Conservation (phyloP, 2,888 invertebrate species). For the Abrostola triplasia region DNA sequence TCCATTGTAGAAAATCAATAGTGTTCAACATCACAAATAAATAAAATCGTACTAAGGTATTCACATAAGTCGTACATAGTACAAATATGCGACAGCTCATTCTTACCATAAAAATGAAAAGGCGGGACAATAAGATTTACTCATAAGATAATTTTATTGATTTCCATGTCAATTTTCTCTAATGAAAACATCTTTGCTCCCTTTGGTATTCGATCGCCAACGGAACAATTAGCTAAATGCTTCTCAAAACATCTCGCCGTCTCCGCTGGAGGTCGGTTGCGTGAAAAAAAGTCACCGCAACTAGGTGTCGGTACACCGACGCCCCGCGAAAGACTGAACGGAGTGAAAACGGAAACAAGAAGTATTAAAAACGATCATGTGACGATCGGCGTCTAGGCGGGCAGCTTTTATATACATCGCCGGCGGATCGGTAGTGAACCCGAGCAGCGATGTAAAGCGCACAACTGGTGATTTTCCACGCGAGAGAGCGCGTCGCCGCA, state of each 20-base stretch:
- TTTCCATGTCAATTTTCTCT: slow-evolving; percentile 77
- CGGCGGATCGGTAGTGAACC: slow-evolving; percentile 50
- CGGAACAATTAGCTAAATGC: slow-evolving; percentile 78
- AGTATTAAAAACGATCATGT: slow-evolving; percentile 73
- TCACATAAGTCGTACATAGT: slow-evolving; percentile 84
- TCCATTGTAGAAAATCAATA: slow-evolving; percentile 88
- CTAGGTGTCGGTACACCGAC: slow-evolving; percentile 54
- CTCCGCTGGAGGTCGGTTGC: slow-evolving; percentile 54
- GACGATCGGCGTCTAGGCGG: slow-evolving; percentile 65
- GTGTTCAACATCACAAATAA: slow-evolving; percentile 89
- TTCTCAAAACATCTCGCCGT: slow-evolving; percentile 65
- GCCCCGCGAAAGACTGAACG: slow-evolving; percentile 72
- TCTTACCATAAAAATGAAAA: slow-evolving; percentile 83
- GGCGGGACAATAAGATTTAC: slow-evolving; percentile 82
- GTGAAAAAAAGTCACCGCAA: slow-evolving; percentile 40
- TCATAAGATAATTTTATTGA: slow-evolving; percentile 79
- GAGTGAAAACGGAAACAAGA: slow-evolving; percentile 74
- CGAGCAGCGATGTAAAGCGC: slow-evolving; percentile 73
- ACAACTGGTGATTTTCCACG: slow-evolving; percentile 76
- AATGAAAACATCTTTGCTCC: slow-evolving; percentile 72
- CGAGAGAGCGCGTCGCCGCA: slow-evolving; percentile 77
- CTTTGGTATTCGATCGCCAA: slow-evolving; percentile 78
- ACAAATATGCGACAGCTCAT: slow-evolving; percentile 84
- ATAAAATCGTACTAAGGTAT: slow-evolving; percentile 88
- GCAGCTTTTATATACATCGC: slow-evolving; percentile 68